These are phyloP conservation scores for Aporrectodea caliginosa DNA, from an alignment of 1,140 invertebrate genomes.

Conservation along the genomic window DNA sequence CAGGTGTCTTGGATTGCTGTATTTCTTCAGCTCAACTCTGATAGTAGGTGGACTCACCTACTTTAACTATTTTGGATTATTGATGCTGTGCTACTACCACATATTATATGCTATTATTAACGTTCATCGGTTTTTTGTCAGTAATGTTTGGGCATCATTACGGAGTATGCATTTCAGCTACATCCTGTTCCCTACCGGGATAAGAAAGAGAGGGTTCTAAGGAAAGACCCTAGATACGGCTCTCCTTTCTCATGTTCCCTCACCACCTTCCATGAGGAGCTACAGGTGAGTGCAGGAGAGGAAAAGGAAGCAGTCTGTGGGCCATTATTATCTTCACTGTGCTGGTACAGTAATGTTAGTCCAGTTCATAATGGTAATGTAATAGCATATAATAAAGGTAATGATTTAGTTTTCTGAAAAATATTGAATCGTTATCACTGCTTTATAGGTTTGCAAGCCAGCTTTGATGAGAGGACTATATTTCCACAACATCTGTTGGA, in stretches of 20 bases:
- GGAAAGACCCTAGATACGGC: background rate
- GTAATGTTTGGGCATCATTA: background rate
- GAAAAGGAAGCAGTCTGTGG: no score
- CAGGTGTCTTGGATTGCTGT: background rate
- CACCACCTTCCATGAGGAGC: no score
- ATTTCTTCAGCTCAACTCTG: background rate
- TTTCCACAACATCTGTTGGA: slow-evolving; percentile 56
- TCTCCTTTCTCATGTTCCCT: no score
- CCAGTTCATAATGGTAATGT: background rate
- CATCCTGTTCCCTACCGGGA: background rate
- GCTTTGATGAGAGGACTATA: slow-evolving; percentile 54
- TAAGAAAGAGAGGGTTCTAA: background rate
- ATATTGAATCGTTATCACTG: background rate
- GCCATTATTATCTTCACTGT: no score
- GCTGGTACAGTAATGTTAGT: background rate
- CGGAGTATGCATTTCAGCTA: background rate
- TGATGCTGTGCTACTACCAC: no score
- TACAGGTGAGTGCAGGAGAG: no score
- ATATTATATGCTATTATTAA: no score
- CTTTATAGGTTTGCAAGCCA: slow-evolving; percentile 47
- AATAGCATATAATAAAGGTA: background rate
- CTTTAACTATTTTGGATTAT: background rate
- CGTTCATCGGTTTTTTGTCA: no score
- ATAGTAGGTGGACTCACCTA: background rate
- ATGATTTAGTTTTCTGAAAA: background rate